Conservation (phyloP, 2,797 vertebrate species). For the Emys orbicularis region DNA sequence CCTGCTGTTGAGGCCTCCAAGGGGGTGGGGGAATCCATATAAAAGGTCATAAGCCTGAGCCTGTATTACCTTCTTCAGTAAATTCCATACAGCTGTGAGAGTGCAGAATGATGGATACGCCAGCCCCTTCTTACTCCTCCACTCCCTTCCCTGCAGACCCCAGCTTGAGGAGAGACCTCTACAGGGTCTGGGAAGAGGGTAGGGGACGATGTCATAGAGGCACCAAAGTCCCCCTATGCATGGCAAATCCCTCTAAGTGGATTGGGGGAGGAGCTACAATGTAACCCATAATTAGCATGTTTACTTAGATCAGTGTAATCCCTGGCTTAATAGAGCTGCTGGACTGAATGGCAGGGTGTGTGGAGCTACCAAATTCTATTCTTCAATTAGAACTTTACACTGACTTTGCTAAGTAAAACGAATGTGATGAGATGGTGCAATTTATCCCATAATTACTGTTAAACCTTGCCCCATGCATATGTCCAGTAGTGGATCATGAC, state of each 20-base stretch:
- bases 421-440: not conserved
- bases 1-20: not conserved
- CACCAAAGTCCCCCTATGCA: not conserved
- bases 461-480: not conserved
- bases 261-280: not conserved
- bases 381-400: not conserved
- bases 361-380: not conserved
- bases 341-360: not conserved
- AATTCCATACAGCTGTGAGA: not conserved
- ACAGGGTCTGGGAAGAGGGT: not conserved
- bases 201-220: not conserved
- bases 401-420: not conserved
- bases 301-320: accelerated
- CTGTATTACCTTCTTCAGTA: not conserved
- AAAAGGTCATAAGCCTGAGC: not conserved
- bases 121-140: not conserved
- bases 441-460: not conserved
- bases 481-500: not conserved
- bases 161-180: not conserved
- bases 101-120: not conserved
- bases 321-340: not conserved
- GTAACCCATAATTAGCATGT: accelerated
- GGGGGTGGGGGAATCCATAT: not conserved
- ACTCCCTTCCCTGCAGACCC: not conserved
- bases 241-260: not conserved